Base-by-base conservation (phyloP, 1,140 invertebrate species). In the Drosophila orosa region DNA sequence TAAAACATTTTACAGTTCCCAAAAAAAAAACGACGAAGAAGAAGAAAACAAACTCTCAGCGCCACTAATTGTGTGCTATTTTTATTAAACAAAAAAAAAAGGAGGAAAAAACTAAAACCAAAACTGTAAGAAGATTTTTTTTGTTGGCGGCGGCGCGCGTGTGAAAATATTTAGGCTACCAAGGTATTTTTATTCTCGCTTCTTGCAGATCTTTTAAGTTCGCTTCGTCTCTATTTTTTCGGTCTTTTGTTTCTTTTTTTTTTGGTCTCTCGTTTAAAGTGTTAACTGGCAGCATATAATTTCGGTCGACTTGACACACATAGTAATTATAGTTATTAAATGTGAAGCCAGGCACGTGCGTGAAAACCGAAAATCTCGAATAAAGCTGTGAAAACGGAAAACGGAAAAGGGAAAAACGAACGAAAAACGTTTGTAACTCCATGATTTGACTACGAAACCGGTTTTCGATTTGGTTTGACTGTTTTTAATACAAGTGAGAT, bases 381-480 rank as follows among this genome's bases (percentile, higher is more conserved):
- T 72, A 79, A 73, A 42, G 56, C 60, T 54, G 40, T 66, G 13
- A 60, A 40, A 27, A 52, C 44, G 61, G 29, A 33, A 35, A 71
- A 44, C 40, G 24, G 37, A 56, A 80, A 65, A 60, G 55, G 35
- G 73, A 76, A 77, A 79, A 84, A 76, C 72, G 59, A 74, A 78
- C 60, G 68, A 75, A 83, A 79, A 65, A 27, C 33, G 61, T 67
- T 57, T 67, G 73, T 40, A 54, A 73, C 58, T 73, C 61, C 58
- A 73, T 89, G 84, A 89, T 89, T 89, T 89, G 84, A 89, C 84
- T 89, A 92, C 91, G 87, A 92, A 92, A 92, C 91, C 91, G 91
- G 91, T 92, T 92, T 92, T 92, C 91, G 91, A 92, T 92, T 92
- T 92, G 91, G 80, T 92, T 92, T 92, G 86, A 91, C 91, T 92